Conservation (phyloP, 2,888 invertebrate genomes). For the Lasioglossum calceatum region DNA sequence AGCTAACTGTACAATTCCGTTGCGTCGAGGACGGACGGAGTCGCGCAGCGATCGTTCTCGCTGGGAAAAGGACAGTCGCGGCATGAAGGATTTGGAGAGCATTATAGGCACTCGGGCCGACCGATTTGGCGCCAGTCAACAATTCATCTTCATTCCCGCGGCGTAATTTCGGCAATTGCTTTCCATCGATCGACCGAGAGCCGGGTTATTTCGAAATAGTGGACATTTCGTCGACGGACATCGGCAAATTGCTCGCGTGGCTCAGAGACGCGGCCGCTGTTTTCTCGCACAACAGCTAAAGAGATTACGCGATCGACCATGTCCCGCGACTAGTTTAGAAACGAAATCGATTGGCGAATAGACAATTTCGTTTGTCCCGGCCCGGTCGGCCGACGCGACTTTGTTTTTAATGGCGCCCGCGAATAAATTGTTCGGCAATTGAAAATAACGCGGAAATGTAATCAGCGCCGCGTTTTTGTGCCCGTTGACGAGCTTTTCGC, state of each 20-base stretch:
- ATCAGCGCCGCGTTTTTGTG: slow-evolving; percentile 1
- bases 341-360: slow-evolving; percentile 28
- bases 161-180: slow-evolving; percentile 68
- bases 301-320: slow-evolving; percentile 24
- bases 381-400: not conserved
- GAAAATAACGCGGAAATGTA: slow-evolving; percentile 15
- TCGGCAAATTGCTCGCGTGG: slow-evolving; percentile 31
- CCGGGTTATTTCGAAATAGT: slow-evolving; percentile 51
- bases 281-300: slow-evolving; percentile 46
- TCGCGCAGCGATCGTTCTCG: not conserved
- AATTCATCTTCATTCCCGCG: slow-evolving; percentile 56
- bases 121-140: slow-evolving; percentile 45
- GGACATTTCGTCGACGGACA: slow-evolving; percentile 19
- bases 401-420: not conserved
- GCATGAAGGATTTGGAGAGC: slow-evolving; percentile 20
- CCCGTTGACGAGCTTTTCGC: not conserved
- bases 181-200: slow-evolving; percentile 58
- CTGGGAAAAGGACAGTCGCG: not conserved
- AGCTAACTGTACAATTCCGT: not conserved
- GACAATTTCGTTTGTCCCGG: slow-evolving; percentile 1
- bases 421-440: slow-evolving; percentile 18
- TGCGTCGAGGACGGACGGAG: not conserved
- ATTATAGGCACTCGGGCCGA: slow-evolving; percentile 17
- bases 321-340: not conserved
- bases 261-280: slow-evolving; percentile 20